Evolutionary conservation across 2,888 invertebrate species (phyloP), one percentile per base, ranked within the genome.

Genomic region (Microchrysa polita): DNA sequence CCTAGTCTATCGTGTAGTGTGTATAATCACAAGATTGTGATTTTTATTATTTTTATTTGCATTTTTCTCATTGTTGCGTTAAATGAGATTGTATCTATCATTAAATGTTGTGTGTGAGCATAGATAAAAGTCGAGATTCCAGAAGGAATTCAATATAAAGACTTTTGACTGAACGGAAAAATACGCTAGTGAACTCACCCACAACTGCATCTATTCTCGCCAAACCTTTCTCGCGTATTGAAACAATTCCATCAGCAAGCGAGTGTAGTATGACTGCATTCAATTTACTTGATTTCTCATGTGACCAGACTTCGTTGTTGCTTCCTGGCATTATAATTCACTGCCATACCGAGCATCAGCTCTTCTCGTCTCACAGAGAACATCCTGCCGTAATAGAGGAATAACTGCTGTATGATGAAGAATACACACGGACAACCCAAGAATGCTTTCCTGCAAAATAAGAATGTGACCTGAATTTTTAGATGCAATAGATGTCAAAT

Each of bases 281-380:
- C 72, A 72, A 72, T 72, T 72, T 72, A 18, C 20, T 72, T 72
- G 72, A 72, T 72, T 72, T 72, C 72, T 72, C 72, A 40, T 42
- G 72, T 72, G 72, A 72, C 48, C 60, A 60, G n/a, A 23, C 67
- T 42, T 53, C 40, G 53, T 52, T 53, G 22, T 5, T 22, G 27
- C 27, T 34, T 34, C 27, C 27, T 7, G 27, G 40, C 20, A 44
- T 60, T 72, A 48, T 42, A 72, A 72, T 72, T 72, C 72, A 72
- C 60, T 22, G 44, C 59, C 72, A 48, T 23, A 18, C 52, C 34
- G 48, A 23, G 48, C 48, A 34, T 16, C 22, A 12, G 12, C 34
- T 40, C 40, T 65, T 14, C 22, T 40, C n/a, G n/a, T 42, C 57
- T 14, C 16, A 10, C n/a, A n/a, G n/a, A n/a, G 20, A 40, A 23